These are phyloP conservation scores for Meda fulgida DNA, from an alignment of 2,797 vertebrate species.

Conservation along the genomic window DNA sequence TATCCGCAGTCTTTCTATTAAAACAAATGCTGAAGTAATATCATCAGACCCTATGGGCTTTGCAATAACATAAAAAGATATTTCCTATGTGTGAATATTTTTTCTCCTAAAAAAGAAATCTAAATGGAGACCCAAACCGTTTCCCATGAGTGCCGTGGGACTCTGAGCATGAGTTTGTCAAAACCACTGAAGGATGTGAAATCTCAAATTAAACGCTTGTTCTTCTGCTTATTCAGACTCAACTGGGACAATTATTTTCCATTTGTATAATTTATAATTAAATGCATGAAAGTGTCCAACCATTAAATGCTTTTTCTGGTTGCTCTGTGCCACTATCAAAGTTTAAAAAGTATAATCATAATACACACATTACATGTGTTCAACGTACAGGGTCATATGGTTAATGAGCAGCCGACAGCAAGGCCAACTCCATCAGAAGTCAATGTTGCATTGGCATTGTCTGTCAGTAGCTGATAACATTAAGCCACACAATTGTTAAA, in stretches of 20 bases:
- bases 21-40: background rate
- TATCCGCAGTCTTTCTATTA: background rate
- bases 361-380: background rate
- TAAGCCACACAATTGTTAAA: background rate
- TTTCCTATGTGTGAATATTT: background rate
- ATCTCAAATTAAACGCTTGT: background rate
- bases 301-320: background rate
- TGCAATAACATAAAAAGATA: background rate
- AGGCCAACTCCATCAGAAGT: background rate
- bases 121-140: background rate
- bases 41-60: background rate
- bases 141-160: background rate
- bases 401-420: conserved; percentile 7
- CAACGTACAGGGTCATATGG: background rate
- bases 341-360: background rate
- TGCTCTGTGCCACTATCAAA: background rate
- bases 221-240: background rate
- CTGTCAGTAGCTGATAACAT: background rate
- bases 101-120: background rate
- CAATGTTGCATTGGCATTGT: background rate
- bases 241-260: background rate
- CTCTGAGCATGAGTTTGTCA: background rate
- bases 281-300: background rate
- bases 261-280: background rate
- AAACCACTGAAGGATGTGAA: conserved; percentile 4